A percentile compares a stretch with the other conserved stretches of the same genome.
Conservation (phyloP, 2,113 vertebrate species). For the Microtus montanus region DNA sequence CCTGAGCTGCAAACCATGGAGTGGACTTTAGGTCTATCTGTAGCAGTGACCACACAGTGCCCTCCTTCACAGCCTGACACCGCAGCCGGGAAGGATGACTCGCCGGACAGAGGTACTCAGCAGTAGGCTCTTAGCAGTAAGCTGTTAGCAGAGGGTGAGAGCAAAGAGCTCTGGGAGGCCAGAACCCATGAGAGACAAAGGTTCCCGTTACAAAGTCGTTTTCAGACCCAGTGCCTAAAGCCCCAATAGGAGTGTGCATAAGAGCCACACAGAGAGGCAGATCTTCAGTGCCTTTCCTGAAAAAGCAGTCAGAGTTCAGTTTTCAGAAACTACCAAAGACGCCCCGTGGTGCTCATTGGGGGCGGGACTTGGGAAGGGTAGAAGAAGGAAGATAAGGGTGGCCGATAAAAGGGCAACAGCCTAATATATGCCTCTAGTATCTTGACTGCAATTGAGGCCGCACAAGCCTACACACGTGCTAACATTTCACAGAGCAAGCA, state of each 20-base stretch:
- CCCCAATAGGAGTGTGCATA: background rate
- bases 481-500: background rate
- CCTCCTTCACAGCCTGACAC: background rate
- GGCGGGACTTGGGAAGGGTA: background rate
- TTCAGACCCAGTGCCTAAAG: background rate
- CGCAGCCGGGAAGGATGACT: background rate
- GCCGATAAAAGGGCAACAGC: background rate
- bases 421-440: background rate
- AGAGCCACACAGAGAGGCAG: background rate
- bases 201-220: background rate
- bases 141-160: background rate
- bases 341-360: too few relatives aligned
- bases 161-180: background rate
- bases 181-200: background rate
- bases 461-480: background rate
- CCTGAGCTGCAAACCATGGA: background rate
- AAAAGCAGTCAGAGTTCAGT: background rate
- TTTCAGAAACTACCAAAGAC: background rate
- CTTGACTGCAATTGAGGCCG: background rate
- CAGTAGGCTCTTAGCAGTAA: background rate
- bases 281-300: background rate
- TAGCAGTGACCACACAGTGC: background rate
- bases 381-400: background rate
- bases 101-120: background rate
- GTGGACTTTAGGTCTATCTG: background rate